Evolutionary conservation across 2,888 invertebrate species (phyloP).

Genomic region (Drosophila siamana): DNA sequence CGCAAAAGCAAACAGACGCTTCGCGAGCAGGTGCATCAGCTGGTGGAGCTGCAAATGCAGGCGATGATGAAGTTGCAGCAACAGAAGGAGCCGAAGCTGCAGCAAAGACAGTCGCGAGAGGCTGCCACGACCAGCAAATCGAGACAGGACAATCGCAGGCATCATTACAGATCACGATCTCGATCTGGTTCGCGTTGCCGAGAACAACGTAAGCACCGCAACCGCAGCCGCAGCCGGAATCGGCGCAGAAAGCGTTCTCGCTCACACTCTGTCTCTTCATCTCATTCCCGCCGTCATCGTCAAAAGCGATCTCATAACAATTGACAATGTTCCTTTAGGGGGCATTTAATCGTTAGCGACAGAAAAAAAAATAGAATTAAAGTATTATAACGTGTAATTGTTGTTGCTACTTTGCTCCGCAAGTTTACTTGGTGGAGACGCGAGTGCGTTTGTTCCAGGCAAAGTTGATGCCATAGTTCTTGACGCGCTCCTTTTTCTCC

Average conservation of each 20-base stretch:
- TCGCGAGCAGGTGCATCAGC: conserved; percentile 81
- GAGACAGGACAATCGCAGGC: not conserved
- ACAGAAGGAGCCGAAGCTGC: not conserved
- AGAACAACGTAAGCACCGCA: not conserved
- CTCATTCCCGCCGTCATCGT: conserved; percentile 1
- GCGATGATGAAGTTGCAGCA: conserved; percentile 57
- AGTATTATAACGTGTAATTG: conserved; percentile 37
- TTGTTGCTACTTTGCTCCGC: conserved; percentile 3
- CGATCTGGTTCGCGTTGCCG: conserved; percentile 3
- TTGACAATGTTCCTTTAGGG: conserved; percentile 12
- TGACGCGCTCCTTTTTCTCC: conserved; percentile 91
- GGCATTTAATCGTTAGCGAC: conserved; percentile 39
- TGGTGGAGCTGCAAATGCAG: conserved; percentile 84
- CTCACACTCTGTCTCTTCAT: not conserved
- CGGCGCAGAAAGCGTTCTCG: not conserved
- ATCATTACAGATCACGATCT: not conserved
- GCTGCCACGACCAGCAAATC: not conserved
- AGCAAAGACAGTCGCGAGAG: conserved; percentile 7
- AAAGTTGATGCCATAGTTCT: conserved; percentile 97
- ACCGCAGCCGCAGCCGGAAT: not conserved
- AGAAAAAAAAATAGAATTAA: conserved; percentile 26
- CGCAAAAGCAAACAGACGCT: conserved; percentile 82
- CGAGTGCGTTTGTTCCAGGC: conserved; percentile 98
- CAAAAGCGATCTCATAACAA: conserved; percentile 10
- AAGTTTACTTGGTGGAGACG: conserved; percentile 95